Conservation (phyloP, 2,113 vertebrate genomes). For the Saccopteryx leptura region DNA sequence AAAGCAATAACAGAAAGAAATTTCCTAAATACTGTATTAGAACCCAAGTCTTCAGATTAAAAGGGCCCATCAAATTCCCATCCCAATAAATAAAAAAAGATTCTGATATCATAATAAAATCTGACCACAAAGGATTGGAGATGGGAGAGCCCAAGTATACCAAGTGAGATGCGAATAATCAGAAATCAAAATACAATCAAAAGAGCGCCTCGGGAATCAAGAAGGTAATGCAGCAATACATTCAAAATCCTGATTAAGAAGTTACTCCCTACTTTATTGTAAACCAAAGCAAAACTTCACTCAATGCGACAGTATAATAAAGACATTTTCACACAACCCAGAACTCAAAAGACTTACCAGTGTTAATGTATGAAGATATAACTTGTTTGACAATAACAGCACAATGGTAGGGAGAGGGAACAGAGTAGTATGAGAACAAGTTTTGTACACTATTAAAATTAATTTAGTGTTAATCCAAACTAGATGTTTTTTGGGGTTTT, state of each 20-base stretch:
- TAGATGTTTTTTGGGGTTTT: no score
- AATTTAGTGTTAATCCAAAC: background rate
- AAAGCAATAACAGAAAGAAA: constrained; percentile 2
- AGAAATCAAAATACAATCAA: background rate
- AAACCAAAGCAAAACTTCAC: background rate
- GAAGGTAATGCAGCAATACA: background rate
- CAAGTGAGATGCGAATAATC: background rate
- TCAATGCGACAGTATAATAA: background rate
- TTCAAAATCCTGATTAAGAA: background rate
- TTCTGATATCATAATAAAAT: background rate
- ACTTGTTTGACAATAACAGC: background rate
- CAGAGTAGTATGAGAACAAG: background rate
- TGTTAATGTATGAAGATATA: background rate
- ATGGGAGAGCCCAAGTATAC: background rate
- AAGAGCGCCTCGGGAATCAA: background rate
- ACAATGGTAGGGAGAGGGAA: background rate
- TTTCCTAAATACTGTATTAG: background rate
- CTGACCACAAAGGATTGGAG: background rate
- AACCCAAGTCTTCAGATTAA: background rate
- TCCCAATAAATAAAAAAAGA: background rate
- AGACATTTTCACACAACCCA: background rate
- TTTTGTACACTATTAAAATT: background rate
- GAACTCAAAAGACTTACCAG: background rate
- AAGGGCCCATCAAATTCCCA: background rate
- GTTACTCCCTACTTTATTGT: background rate